These are phyloP conservation scores for Etheostoma spectabile DNA, from an alignment of 2,113 vertebrate species.

Conservation along the genomic window DNA sequence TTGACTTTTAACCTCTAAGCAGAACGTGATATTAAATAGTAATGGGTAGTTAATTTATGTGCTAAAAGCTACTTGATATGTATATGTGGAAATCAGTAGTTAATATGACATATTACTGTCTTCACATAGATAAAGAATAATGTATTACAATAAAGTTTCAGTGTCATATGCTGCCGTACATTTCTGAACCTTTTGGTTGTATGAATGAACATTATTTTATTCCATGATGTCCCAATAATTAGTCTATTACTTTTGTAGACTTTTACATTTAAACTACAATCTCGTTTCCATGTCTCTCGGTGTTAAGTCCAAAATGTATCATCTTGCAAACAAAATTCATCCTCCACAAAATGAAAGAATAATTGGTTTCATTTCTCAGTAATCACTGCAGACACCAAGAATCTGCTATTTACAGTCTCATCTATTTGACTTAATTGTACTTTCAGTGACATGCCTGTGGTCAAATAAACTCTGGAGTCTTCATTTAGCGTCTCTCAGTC, in stretches of 20 bases:
- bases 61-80: background rate
- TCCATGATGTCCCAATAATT: background rate
- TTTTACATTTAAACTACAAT: background rate
- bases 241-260: background rate
- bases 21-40: background rate
- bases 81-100: background rate
- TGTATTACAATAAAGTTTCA: background rate
- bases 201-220: background rate
- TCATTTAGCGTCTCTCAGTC: constrained; percentile 41
- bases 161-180: background rate
- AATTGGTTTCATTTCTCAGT: constrained; percentile 42
- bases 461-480: constrained; percentile 49
- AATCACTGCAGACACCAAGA: constrained; percentile 40
- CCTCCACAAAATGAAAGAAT: constrained; percentile 16
- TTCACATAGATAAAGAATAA: background rate
- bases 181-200: background rate
- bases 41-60: background rate
- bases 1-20: background rate
- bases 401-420: constrained; percentile 55
- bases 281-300: background rate
- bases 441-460: constrained; percentile 66
- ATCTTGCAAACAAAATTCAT: constrained; percentile 6
- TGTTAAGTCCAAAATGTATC: background rate
- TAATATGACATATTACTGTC: background rate
- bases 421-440: constrained; percentile 64